A percentile compares a stretch with the other conserved stretches of the same genome.
These are phyloP conservation scores for Petrocephalus schoutedeni DNA, from an alignment of 2,797 vertebrate species.

Conservation along the genomic window DNA sequence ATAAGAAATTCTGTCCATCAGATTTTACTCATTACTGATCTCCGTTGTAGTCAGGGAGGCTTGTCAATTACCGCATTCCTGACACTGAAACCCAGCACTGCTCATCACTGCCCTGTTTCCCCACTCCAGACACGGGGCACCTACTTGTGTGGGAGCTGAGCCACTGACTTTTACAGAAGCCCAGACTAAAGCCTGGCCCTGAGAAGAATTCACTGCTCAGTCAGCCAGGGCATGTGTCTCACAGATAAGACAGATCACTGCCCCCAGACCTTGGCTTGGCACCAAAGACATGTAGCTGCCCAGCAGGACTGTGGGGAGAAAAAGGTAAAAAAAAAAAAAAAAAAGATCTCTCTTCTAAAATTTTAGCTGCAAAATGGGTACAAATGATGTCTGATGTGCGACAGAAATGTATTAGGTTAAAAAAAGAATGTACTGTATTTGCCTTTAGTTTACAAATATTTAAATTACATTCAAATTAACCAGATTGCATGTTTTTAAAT, in stretches of 20 bases:
- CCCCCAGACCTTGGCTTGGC: not conserved
- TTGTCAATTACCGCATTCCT: not conserved
- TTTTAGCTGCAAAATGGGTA: not conserved
- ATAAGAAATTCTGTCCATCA: too few relatives aligned
- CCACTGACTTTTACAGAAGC: not conserved
- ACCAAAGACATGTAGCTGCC: conserved; percentile 19
- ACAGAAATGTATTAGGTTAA: not conserved
- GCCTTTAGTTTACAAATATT: not conserved
- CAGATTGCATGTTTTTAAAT: not conserved
- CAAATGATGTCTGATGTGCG: not conserved
- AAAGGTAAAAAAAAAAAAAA: not conserved
- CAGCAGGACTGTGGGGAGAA: conserved; percentile 25
- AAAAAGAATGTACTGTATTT: not conserved
- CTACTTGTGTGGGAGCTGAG: not conserved
- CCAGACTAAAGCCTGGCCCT: not conserved
- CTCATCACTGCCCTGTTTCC: not conserved
- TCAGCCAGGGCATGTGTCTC: not conserved
- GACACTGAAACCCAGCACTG: not conserved
- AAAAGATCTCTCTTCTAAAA: not conserved
- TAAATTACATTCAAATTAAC: not conserved
- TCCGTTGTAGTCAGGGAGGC: not conserved
- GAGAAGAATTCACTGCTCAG: not conserved
- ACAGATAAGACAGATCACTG: not conserved
- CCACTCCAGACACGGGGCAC: not conserved
- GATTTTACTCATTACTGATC: not conserved